These are phyloP conservation scores for Gallinago undulata DNA, from an alignment of 2,113 vertebrate genomes.

Conservation along the genomic window DNA sequence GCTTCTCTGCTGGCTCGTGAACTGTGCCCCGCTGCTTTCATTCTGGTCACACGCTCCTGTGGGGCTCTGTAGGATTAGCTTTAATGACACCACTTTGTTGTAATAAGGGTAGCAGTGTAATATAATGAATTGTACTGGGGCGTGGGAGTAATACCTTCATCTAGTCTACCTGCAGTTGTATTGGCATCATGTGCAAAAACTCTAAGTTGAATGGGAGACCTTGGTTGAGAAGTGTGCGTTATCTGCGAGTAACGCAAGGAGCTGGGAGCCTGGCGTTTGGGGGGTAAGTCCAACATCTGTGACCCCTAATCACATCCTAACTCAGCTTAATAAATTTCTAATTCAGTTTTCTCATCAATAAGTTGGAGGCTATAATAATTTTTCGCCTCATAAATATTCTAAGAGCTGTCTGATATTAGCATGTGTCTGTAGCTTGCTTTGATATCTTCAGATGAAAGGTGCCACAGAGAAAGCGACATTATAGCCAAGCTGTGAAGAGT, in stretches of 20 bases:
- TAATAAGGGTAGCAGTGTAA: background rate
- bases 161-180: background rate
- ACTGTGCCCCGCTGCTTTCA: constrained; percentile 32
- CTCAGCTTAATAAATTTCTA: background rate
- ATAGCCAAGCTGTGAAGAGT: background rate
- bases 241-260: fast-evolving
- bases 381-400: background rate
- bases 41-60: background rate
- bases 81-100: constrained; percentile 40
- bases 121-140: background rate
- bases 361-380: background rate
- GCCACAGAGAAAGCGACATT: background rate
- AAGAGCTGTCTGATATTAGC: background rate
- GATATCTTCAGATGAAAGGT: background rate
- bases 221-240: background rate
- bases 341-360: background rate
- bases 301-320: background rate
- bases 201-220: background rate
- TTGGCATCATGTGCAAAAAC: background rate
- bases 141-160: background rate
- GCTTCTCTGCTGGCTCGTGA: constrained; percentile 32
- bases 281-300: background rate
- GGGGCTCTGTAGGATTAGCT: constrained; percentile 43
- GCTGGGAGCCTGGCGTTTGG: background rate
- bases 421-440: background rate